Evolutionary conservation across 2,797 vertebrate genomes (phyloP).

Genomic region (Eremophila alpestris): DNA sequence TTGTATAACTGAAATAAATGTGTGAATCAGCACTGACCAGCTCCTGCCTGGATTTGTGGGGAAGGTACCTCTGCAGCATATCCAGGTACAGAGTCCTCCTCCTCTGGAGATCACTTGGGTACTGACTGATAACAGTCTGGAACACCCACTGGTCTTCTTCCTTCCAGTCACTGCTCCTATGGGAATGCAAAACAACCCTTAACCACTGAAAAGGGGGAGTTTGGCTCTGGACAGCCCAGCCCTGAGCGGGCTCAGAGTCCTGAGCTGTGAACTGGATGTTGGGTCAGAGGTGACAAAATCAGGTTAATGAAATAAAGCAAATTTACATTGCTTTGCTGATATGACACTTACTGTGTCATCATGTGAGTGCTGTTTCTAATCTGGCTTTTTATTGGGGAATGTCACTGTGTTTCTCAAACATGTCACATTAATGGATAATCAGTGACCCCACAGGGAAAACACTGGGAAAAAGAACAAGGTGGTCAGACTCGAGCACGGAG

Average conservation of each 20-base stretch:
- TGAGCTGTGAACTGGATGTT: background rate
- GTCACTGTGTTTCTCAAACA: background rate
- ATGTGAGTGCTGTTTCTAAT: background rate
- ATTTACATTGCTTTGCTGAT: background rate
- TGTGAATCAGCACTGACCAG: conserved; percentile 82
- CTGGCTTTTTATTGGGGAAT: background rate
- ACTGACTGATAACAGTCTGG: conserved; percentile 80
- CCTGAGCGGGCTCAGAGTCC: background rate
- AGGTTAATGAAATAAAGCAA: background rate
- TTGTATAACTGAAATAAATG: background rate
- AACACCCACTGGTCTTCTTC: conserved; percentile 85
- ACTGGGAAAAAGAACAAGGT: background rate
- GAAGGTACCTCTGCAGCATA: conserved; percentile 86
- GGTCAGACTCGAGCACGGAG: background rate
- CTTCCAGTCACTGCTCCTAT: conserved; percentile 83
- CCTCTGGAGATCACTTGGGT: conserved; percentile 78
- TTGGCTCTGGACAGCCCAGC: background rate
- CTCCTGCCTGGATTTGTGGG: conserved; percentile 81
- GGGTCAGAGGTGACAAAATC: background rate
- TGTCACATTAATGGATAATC: background rate
- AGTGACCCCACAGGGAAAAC: background rate
- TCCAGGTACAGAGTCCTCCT: conserved; percentile 85
- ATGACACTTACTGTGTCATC: background rate
- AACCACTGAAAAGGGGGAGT: background rate
- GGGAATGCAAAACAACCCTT: conserved; percentile 8